phyloP scores from a whole-genome alignment of 1,140 invertebrate genomes.

The Drosophila nigromelanica region DNA sequence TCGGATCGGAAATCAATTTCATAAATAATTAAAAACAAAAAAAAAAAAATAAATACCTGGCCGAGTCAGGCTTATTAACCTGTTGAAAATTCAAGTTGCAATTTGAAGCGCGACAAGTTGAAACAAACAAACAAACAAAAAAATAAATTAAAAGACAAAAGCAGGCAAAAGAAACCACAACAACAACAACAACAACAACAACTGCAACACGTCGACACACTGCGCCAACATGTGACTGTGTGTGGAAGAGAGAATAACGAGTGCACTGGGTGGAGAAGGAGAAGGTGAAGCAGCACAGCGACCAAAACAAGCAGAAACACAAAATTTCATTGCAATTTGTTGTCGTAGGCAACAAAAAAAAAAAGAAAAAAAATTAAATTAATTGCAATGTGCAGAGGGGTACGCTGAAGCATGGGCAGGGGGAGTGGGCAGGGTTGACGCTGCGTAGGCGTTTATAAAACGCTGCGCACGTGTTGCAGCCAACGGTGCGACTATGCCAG shows the following conservation, averaged over 20 bases:
- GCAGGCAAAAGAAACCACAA: slow-evolving; percentile 25
- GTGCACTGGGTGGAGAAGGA: not conserved
- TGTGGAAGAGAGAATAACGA: not conserved
- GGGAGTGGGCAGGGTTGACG: not conserved
- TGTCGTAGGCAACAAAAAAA: slow-evolving; percentile 61
- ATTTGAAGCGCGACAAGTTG: slow-evolving; percentile 33
- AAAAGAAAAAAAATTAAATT: slow-evolving; percentile 51
- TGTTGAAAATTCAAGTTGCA: slow-evolving; percentile 15
- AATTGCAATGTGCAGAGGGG: slow-evolving; percentile 48
- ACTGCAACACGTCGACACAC: slow-evolving; percentile 25
- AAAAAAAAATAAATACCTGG: slow-evolving; percentile 22
- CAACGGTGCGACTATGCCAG: slow-evolving; percentile 24
- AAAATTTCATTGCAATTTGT: slow-evolving; percentile 53
- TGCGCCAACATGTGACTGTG: slow-evolving; percentile 49
- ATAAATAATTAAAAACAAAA: slow-evolving; percentile 26
- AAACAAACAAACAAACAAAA: too few relatives aligned
- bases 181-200: slow-evolving; percentile 15
- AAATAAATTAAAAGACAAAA: slow-evolving; percentile 6
- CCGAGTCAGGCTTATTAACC: slow-evolving; percentile 40
- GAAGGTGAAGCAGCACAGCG: slow-evolving; percentile 14
- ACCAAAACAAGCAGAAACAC: slow-evolving; percentile 21
- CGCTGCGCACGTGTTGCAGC: slow-evolving; percentile 60
- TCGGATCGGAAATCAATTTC: slow-evolving; percentile 52
- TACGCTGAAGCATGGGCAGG: too few relatives aligned
- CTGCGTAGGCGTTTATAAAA: slow-evolving; percentile 19